Base-by-base conservation (phyloP, 1,140 invertebrate genomes). In the Leptoteleia sp. region DNA sequence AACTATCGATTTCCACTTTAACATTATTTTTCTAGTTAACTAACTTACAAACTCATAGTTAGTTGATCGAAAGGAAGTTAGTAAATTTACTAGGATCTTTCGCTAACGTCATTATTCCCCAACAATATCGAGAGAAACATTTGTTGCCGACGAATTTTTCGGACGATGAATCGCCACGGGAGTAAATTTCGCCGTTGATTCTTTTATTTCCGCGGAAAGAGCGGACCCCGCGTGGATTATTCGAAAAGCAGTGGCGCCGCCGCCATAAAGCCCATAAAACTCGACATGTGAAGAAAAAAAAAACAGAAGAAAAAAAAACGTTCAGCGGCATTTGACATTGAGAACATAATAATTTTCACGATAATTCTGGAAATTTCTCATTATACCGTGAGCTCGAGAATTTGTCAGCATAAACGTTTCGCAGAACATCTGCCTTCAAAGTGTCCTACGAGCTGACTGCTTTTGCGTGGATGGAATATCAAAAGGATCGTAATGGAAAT, bases 401-500 rank as follows among this genome's bases (percentile, higher is more conserved):
- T 71, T 79, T 48, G 71, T 50, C 61, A 59, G 71, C 59, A 67
- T 76, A 76, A 76, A 75, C 71, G 77, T 75, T 79, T 75, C 59
- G 59, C 76, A 71, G 72, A 80, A 80, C 77, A 80, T 80, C 71
- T 80, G 72, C 71, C 67, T 76, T 80, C 71, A 72, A 71, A 80
- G 71, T 76, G 71, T 80, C 71, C 70, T 47, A 68, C 77, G 65
- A 76, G 67, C 65, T 76, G 72, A 72, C 77, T 76, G 71, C 71
- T 75, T 79, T 75, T 75, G 70, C 77, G 54, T 65, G 77, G 77
- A 75, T 79, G 77, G 77, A 76, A 76, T 80, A 80, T 80, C 77
- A 80, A 80, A 76, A 80, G 72, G 71, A 72, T 80, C 77, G 71
- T 80, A 80, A 80, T 80, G 71, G 72, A 80, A 80, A 80, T 72